A percentile compares a stretch with the other conserved stretches of the same genome.
Conservation (phyloP, 2,888 invertebrate species). For the Brachycybe producta region DNA sequence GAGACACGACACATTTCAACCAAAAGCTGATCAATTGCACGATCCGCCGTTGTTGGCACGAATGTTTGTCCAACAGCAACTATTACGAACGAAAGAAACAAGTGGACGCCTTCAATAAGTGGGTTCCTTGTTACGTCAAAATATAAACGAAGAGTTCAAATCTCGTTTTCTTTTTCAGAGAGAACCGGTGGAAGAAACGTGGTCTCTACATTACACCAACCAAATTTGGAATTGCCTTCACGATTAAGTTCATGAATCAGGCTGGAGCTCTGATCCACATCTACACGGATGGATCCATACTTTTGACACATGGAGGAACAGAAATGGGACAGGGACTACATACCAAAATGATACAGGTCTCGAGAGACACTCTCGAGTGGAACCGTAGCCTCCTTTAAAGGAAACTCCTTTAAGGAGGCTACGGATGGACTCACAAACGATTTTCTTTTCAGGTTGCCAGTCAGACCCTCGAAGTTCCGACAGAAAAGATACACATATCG, state of each 20-base stretch:
- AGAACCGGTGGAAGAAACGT: slow-evolving; percentile 72
- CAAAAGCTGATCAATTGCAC: slow-evolving; percentile 61
- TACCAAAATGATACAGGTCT: slow-evolving; percentile 81
- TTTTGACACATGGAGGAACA: slow-evolving; percentile 71
- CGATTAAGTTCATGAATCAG: slow-evolving; percentile 61
- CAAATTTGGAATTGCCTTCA: slow-evolving; percentile 73
- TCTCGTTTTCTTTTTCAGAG: slow-evolving; percentile 37
- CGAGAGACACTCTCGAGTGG: not conserved
- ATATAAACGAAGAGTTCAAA: not conserved
- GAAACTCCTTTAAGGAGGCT: not conserved
- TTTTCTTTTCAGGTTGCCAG: slow-evolving; percentile 49
- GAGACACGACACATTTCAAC: slow-evolving; percentile 61
- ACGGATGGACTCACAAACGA: not conserved
- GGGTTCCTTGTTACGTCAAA: not conserved
- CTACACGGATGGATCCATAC: slow-evolving; percentile 71
- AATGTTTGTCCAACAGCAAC: slow-evolving; percentile 55
- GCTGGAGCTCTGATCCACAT: slow-evolving; percentile 73
- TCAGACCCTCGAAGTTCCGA: slow-evolving; percentile 52
- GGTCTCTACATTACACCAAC: slow-evolving; percentile 70
- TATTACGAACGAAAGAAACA: slow-evolving; percentile 45
- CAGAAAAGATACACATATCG: slow-evolving; percentile 59
- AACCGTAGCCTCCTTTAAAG: not conserved
- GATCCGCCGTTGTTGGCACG: slow-evolving; percentile 58
- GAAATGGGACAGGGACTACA: slow-evolving; percentile 97
- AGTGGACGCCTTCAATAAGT: slow-evolving; percentile 59